Evolutionary conservation across 2,113 vertebrate species (phyloP).

Genomic region (Pterocles burchelli): DNA sequence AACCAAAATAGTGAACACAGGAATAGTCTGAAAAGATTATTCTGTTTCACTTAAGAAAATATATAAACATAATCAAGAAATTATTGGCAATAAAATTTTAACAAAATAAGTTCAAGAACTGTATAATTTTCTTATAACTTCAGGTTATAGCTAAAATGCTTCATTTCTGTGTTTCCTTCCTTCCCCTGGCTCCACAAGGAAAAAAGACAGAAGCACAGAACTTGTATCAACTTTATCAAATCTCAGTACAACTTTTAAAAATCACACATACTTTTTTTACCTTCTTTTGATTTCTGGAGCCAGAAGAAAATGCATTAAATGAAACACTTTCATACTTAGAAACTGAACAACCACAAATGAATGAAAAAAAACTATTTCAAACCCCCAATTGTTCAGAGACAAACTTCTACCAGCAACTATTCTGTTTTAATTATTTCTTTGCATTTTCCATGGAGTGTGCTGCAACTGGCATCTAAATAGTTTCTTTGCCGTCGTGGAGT

Average conservation of each 20-base stretch:
- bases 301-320: constrained; percentile 51
- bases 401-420: constrained; percentile 67
- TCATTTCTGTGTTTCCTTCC: constrained; percentile 6
- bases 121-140: not conserved
- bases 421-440: constrained; percentile 74
- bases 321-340: constrained; percentile 44
- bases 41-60: constrained; percentile 19
- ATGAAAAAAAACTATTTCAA: constrained; percentile 45
- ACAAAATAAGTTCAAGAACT: constrained; percentile 12
- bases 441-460: constrained; percentile 74
- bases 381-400: constrained; percentile 63
- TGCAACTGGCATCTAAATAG: constrained; percentile 82
- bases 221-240: constrained; percentile 37
- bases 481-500: constrained; percentile 74
- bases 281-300: constrained; percentile 11
- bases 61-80: not conserved
- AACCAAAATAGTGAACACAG: not conserved
- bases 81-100: not conserved
- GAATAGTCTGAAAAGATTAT: not conserved
- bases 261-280: not conserved
- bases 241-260: constrained; percentile 8
- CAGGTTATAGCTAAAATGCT: not conserved
- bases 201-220: constrained; percentile 11
- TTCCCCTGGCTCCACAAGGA: not conserved
- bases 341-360: constrained; percentile 32